phyloP scores from a whole-genome alignment of 2,888 invertebrate genomes.

The Xestoiulus laeticollis region DNA sequence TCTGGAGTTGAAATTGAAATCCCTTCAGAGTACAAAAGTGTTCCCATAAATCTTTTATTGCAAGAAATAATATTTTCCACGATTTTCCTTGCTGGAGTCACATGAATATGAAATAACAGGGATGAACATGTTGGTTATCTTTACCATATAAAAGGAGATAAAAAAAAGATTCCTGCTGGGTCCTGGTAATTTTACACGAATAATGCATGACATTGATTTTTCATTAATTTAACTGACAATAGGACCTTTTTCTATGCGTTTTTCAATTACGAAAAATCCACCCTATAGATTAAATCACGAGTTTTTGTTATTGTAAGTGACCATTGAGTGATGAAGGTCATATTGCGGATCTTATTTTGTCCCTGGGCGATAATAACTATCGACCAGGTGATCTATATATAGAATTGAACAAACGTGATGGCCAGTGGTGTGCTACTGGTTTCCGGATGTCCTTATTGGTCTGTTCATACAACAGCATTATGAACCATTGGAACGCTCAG shows the following conservation, averaged over 20 bases:
- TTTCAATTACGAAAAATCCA: not conserved
- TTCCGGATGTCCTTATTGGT: not conserved
- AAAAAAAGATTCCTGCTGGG: too few relatives aligned
- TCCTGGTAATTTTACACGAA: not conserved
- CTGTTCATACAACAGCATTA: not conserved
- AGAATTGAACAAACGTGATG: not conserved
- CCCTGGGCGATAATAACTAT: slow-evolving; percentile 34
- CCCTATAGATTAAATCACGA: not conserved
- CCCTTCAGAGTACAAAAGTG: not conserved
- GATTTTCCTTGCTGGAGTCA: not conserved
- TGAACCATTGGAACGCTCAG: not conserved
- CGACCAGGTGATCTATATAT: slow-evolving; percentile 24
- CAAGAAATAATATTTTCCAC: not conserved
- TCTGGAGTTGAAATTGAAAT: not conserved
- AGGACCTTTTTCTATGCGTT: not conserved
- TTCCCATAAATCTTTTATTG: slow-evolving; percentile 8
- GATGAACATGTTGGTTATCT: not conserved
- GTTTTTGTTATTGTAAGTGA: not conserved
- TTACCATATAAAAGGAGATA: not conserved
- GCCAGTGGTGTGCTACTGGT: not conserved
- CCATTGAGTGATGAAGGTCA: not conserved
- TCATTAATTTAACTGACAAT: not conserved
- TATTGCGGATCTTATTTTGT: not conserved
- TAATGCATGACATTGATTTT: not conserved
- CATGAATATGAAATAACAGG: slow-evolving; percentile 15